phyloP scores from a whole-genome alignment of 2,888 invertebrate genomes.

The Agrotis clavis region DNA sequence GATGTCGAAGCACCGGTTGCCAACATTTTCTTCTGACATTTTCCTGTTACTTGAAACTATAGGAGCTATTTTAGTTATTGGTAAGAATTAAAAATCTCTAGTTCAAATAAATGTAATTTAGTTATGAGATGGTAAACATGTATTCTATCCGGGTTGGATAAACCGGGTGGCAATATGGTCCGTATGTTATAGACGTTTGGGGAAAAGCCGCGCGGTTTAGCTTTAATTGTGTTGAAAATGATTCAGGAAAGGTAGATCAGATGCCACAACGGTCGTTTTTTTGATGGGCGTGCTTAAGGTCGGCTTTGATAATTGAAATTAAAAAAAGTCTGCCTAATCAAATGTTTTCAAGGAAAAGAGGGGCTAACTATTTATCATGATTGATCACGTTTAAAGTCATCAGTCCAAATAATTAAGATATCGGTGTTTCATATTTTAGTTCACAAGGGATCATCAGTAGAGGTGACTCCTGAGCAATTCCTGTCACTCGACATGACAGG shows the following conservation, averaged over 20 bases:
- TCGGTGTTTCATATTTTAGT: conserved; percentile 60
- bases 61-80: conserved; percentile 88
- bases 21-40: conserved; percentile 93
- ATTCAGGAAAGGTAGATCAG: too few relatives aligned
- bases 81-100: conserved; percentile 60
- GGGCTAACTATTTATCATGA: background rate
- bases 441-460: conserved; percentile 57
- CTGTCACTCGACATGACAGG: conserved; percentile 78
- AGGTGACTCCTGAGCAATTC: conserved; percentile 78
- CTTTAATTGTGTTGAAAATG: too few relatives aligned
- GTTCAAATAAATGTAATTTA: background rate
- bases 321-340: too few relatives aligned
- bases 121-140: too few relatives aligned
- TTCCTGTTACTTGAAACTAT: conserved; percentile 91
- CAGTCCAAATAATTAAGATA: background rate
- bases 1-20: conserved; percentile 92
- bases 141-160: too few relatives aligned
- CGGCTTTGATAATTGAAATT: too few relatives aligned
- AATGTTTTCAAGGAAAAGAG: too few relatives aligned
- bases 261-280: too few relatives aligned
- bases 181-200: too few relatives aligned
- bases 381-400: background rate
- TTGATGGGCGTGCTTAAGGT: too few relatives aligned
- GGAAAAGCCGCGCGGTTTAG: too few relatives aligned
- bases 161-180: too few relatives aligned